phyloP scores from a whole-genome alignment of 2,113 vertebrate genomes.

The Chaetops frenatus region DNA sequence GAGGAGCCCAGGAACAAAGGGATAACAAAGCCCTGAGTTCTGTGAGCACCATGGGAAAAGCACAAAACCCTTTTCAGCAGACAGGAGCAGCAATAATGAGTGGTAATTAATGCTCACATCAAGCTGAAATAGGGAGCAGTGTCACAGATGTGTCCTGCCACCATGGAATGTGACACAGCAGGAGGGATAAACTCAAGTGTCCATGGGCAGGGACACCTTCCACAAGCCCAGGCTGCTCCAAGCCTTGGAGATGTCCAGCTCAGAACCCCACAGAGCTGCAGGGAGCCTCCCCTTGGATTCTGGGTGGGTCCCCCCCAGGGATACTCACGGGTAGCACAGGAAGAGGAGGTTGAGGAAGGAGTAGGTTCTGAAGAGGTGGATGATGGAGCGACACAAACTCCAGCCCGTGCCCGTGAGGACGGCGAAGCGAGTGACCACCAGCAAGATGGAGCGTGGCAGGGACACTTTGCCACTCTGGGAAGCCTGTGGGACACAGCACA shows the following conservation, averaged over 20 bases:
- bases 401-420: slow-evolving; percentile 94
- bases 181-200: not conserved
- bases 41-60: not conserved
- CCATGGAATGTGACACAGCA: not conserved
- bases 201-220: not conserved
- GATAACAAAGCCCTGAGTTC: not conserved
- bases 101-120: not conserved
- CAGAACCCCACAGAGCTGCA: not conserved
- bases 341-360: slow-evolving; percentile 96
- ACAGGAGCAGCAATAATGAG: not conserved
- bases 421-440: slow-evolving; percentile 91
- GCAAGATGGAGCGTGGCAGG: slow-evolving; percentile 87
- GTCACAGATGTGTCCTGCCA: not conserved
- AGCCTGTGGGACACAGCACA: slow-evolving; percentile 72
- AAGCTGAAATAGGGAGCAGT: not conserved
- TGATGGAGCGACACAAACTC: slow-evolving; percentile 92
- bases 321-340: slow-evolving; percentile 97
- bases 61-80: not conserved
- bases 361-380: slow-evolving; percentile 94
- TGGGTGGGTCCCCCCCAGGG: not conserved
- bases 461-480: slow-evolving; percentile 93
- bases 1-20: not conserved
- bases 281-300: not conserved
- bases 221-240: not conserved
- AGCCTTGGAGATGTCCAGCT: not conserved